Evolutionary conservation across 2,888 invertebrate species (phyloP).

Genomic region (Eledone cirrhosa): DNA sequence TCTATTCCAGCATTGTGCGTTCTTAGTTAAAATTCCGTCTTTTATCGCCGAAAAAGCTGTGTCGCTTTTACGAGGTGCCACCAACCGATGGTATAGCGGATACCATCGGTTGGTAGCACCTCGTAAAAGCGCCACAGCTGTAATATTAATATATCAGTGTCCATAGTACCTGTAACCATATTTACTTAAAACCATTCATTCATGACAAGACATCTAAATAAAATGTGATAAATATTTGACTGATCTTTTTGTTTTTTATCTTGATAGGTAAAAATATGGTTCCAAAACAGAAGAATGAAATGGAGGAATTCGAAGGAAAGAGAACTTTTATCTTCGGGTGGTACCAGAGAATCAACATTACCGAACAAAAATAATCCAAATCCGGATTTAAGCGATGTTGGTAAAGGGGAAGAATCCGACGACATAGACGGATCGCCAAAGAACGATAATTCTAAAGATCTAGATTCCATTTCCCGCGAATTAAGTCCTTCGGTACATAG

Average conservation of each 20-base stretch:
- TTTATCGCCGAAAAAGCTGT: no score
- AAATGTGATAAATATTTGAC: no score
- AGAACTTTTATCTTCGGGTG: constrained; percentile 90
- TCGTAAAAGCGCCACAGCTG: no score
- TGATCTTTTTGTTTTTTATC: constrained; percentile 14
- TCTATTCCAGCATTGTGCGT: no score
- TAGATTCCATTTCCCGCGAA: constrained; percentile 33
- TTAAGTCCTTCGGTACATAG: constrained; percentile 34
- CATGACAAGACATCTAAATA: no score
- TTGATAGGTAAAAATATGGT: constrained; percentile 84
- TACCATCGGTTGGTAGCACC: no score
- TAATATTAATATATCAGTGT: no score
- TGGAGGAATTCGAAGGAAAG: constrained; percentile 98
- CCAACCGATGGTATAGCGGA: no score
- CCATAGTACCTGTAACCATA: no score
- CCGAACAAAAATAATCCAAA: constrained; percentile 97
- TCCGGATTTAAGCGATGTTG: constrained; percentile 85
- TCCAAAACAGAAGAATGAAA: constrained; percentile 98
- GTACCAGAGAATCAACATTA: constrained; percentile 91
- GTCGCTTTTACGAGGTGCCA: no score
- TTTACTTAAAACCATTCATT: no score
- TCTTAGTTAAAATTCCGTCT: no score
- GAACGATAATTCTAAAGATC: not conserved
- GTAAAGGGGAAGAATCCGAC: constrained; percentile 27
- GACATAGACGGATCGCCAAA: constrained; percentile 15